These are phyloP conservation scores for Pollenia angustigena DNA, from an alignment of 2,888 invertebrate species.

Conservation along the genomic window DNA sequence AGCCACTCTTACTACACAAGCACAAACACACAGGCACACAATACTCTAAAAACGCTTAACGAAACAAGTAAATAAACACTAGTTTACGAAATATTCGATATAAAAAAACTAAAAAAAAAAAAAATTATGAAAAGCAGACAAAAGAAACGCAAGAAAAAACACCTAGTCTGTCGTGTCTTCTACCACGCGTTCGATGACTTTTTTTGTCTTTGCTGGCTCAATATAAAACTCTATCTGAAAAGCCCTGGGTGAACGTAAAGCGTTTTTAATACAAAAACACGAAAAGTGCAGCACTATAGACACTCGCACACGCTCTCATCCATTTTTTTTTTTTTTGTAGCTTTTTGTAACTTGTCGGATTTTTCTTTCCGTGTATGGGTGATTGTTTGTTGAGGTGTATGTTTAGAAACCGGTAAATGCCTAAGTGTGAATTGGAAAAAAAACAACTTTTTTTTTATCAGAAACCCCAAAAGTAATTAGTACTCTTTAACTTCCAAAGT, in stretches of 20 bases:
- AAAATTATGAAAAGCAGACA: constrained; percentile 46
- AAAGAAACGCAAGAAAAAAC: constrained; percentile 48
- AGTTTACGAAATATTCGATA: constrained; percentile 66
- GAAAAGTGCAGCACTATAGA: constrained; percentile 75
- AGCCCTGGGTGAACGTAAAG: constrained; percentile 77
- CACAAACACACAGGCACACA: not conserved
- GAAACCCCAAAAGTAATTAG: constrained; percentile 71
- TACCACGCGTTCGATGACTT: constrained; percentile 67
- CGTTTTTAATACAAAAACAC: constrained; percentile 78
- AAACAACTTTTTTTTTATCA: constrained; percentile 29
- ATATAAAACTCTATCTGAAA: constrained; percentile 81
- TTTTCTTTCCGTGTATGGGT: not conserved
- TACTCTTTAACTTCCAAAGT: constrained; percentile 17
- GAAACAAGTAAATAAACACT: constrained; percentile 27
- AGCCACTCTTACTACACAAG: constrained; percentile 4
- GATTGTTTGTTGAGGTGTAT: not conserved
- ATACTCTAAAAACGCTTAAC: not conserved
- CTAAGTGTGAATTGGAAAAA: constrained; percentile 38
- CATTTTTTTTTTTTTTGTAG: constrained; percentile 25
- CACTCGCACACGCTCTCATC: constrained; percentile 55
- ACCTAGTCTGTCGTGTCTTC: constrained; percentile 13
- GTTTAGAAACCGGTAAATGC: constrained; percentile 59
- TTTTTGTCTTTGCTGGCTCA: constrained; percentile 71
- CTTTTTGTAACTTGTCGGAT: constrained; percentile 29
- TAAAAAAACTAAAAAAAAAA: constrained; percentile 51